Conservation (phyloP, 1,140 invertebrate genomes). For the Saccostrea cuccullata region DNA sequence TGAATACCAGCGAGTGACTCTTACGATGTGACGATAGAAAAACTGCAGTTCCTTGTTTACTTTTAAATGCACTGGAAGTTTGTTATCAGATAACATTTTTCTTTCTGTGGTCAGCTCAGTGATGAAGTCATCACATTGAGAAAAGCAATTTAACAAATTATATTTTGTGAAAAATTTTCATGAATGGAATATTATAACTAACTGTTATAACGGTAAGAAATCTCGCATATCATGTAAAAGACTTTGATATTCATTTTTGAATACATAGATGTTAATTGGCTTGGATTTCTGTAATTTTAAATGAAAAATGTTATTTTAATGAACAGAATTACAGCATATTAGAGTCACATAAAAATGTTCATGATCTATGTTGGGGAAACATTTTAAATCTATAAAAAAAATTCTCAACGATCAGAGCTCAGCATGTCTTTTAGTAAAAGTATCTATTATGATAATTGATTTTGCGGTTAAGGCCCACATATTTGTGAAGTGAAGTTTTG, state of each 20-base stretch:
- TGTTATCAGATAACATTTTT: background rate
- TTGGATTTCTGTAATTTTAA: background rate
- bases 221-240: background rate
- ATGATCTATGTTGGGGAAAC: background rate
- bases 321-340: no score
- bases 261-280: background rate
- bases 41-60: background rate
- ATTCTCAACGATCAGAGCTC: background rate
- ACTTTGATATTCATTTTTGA: background rate
- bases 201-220: background rate
- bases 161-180: background rate
- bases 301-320: no score
- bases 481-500: background rate
- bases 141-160: background rate
- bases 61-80: slow-evolving; percentile 21
- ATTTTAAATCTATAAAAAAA: background rate
- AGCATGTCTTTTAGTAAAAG: background rate
- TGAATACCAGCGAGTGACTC: background rate
- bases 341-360: no score
- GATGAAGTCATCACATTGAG: background rate
- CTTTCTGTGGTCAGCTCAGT: slow-evolving; percentile 7
- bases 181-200: background rate
- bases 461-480: background rate
- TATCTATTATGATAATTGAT: slow-evolving; percentile 5
- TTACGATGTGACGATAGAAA: background rate